phyloP scores from a whole-genome alignment of 2,888 invertebrate genomes.

The Phrixothrix hirtus region DNA sequence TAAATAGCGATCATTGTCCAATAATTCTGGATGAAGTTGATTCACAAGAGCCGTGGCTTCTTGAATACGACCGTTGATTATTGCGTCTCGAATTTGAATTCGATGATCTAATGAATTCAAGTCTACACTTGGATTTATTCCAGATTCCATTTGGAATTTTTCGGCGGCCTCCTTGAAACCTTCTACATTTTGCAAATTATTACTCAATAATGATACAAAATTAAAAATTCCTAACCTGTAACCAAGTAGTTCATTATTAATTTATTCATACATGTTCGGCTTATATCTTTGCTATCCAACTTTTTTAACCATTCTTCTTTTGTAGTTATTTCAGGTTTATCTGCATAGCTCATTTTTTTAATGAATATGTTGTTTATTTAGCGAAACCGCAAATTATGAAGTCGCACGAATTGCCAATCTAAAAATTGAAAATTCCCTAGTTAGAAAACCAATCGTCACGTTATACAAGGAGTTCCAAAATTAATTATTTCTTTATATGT shows the following conservation, averaged over 20 bases:
- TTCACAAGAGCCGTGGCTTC: constrained; percentile 94
- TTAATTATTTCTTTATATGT: too few relatives aligned
- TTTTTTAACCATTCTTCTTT: constrained; percentile 77
- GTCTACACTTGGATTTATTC: constrained; percentile 76
- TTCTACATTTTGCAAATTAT: constrained; percentile 59
- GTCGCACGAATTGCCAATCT: too few relatives aligned
- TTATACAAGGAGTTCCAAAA: too few relatives aligned
- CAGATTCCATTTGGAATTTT: constrained; percentile 94
- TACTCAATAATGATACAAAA: neutral
- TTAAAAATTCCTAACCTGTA: constrained; percentile 68
- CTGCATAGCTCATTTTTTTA: constrained; percentile 58
- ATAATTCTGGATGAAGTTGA: constrained; percentile 88
- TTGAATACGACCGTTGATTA: constrained; percentile 89
- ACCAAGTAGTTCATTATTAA: constrained; percentile 98
- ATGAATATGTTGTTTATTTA: neutral
- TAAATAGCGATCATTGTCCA: constrained; percentile 93
- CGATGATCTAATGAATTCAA: constrained; percentile 87
- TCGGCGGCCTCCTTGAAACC: constrained; percentile 97
- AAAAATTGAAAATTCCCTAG: too few relatives aligned
- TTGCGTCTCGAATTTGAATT: constrained; percentile 90
- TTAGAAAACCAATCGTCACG: too few relatives aligned
- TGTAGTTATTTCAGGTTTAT: constrained; percentile 58
- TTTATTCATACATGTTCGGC: constrained; percentile 92
- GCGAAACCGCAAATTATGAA: neutral
- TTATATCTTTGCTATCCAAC: constrained; percentile 78